These are phyloP conservation scores for Etheostoma cragini DNA, from an alignment of 2,113 vertebrate species.

Conservation along the genomic window DNA sequence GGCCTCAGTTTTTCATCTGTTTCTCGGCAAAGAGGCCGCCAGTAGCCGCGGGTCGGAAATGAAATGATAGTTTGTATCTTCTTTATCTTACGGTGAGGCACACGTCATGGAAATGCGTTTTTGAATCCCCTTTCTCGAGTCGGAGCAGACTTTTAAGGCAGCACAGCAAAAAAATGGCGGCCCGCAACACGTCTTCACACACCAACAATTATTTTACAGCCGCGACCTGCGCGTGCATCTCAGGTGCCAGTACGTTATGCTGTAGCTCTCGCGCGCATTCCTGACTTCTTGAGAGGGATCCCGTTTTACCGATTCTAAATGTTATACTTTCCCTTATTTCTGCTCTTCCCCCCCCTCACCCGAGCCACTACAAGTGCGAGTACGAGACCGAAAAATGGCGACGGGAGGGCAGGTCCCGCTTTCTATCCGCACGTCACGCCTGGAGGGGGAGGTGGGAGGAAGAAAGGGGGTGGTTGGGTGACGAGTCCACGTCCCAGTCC, in stretches of 20 bases:
- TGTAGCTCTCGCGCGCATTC: constrained; percentile 26
- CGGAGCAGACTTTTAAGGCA: constrained; percentile 77
- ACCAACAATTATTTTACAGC: constrained; percentile 65
- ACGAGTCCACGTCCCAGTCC: neutral
- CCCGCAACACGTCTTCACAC: constrained; percentile 85
- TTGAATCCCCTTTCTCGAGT: constrained; percentile 62
- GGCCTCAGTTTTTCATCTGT: constrained; percentile 56
- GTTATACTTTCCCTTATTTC: constrained; percentile 59
- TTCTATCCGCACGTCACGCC: constrained; percentile 72
- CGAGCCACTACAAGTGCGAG: constrained; percentile 58
- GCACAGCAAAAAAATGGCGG: constrained; percentile 84
- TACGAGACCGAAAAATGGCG: constrained; percentile 84
- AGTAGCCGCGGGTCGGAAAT: constrained; percentile 1
- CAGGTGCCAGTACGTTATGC: neutral
- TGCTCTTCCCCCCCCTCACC: constrained; percentile 52
- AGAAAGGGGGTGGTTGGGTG: constrained; percentile 27
- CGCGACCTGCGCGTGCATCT: constrained; percentile 58
- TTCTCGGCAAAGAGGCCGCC: constrained; percentile 45
- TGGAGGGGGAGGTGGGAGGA: constrained; percentile 6
- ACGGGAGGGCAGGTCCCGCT: constrained; percentile 84
- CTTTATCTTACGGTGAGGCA: constrained; percentile 35
- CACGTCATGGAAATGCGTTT: constrained; percentile 60
- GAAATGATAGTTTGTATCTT: constrained; percentile 33
- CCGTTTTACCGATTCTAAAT: neutral
- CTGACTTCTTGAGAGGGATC: constrained; percentile 11